Evolutionary conservation across 1,140 invertebrate species (phyloP).

Genomic region (Leptestheria dahalacensis): DNA sequence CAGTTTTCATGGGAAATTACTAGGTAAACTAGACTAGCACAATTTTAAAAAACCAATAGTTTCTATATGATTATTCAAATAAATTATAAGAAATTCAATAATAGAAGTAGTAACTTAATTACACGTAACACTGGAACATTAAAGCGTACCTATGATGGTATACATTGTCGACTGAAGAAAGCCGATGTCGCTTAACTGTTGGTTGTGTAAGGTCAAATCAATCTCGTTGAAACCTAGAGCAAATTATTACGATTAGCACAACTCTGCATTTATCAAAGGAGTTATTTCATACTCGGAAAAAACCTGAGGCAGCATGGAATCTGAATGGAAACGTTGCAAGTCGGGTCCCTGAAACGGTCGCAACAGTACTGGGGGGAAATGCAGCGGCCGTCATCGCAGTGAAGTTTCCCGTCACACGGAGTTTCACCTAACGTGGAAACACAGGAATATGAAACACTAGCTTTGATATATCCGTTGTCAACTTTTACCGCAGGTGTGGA

Average conservation of each 20-base stretch:
- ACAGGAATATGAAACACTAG: not conserved
- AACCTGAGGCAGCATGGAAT: constrained; percentile 24
- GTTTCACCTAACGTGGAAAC: constrained; percentile 24
- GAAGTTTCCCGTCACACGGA: constrained; percentile 34
- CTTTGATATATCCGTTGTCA: not conserved
- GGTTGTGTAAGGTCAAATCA: constrained; percentile 24
- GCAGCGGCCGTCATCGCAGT: constrained; percentile 35
- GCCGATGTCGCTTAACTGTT: constrained; percentile 27
- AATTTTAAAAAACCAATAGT: too few relatives aligned
- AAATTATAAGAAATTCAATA: too few relatives aligned
- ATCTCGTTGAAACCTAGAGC: constrained; percentile 7
- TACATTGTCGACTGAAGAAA: constrained; percentile 33
- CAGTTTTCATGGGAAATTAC: not conserved
- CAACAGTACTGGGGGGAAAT: constrained; percentile 36
- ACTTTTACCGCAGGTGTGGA: constrained; percentile 28
- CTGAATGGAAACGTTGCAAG: constrained; percentile 29
- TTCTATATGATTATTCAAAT: too few relatives aligned
- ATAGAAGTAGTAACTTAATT: too few relatives aligned
- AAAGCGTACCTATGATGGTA: constrained; percentile 28
- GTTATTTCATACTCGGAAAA: constrained; percentile 8
- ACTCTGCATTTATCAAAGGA: not conserved
- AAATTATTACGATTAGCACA: not conserved
- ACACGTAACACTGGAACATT: too few relatives aligned
- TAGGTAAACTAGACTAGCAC: not conserved
- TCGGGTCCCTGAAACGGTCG: constrained; percentile 29